A percentile compares a stretch with the other conserved stretches of the same genome.
Evolutionary conservation across 2,797 vertebrate species (phyloP).

Genomic region (Lates japonicus): DNA sequence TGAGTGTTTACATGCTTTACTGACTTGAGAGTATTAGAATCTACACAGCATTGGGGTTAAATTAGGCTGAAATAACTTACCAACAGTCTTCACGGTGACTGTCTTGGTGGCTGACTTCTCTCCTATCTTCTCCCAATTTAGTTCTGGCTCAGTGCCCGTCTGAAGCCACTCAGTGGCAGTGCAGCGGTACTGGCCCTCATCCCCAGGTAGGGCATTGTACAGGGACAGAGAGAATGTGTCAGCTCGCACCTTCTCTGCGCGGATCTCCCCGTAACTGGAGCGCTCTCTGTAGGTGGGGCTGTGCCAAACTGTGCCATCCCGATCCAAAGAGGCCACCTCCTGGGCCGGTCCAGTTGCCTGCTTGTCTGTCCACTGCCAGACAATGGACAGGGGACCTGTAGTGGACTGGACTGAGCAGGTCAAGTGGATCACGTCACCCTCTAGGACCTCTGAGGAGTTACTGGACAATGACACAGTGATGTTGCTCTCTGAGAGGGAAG

Average conservation of each 20-base stretch:
- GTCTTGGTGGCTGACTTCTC: slow-evolving; percentile 86
- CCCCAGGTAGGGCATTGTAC: slow-evolving; percentile 78
- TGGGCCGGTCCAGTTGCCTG: slow-evolving; percentile 82
- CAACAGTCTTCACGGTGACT: slow-evolving; percentile 92
- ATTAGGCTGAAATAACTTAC: slow-evolving; percentile 77
- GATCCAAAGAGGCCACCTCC: slow-evolving; percentile 91
- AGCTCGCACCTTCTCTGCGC: slow-evolving; percentile 79
- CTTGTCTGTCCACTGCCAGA: slow-evolving; percentile 91
- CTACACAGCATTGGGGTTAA: neutral
- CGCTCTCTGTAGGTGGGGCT: slow-evolving; percentile 78
- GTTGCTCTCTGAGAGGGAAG: slow-evolving; percentile 89
- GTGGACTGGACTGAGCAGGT: slow-evolving; percentile 88
- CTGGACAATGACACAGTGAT: slow-evolving; percentile 92
- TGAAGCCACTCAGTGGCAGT: slow-evolving; percentile 85
- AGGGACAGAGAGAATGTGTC: slow-evolving; percentile 86
- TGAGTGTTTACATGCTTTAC: slow-evolving; percentile 27
- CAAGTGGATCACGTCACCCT: slow-evolving; percentile 92
- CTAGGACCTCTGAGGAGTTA: slow-evolving; percentile 91
- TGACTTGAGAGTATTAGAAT: slow-evolving; percentile 2
- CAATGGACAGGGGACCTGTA: slow-evolving; percentile 88
- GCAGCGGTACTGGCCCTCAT: slow-evolving; percentile 88
- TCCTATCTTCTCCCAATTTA: slow-evolving; percentile 93
- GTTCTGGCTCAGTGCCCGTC: slow-evolving; percentile 80
- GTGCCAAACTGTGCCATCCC: slow-evolving; percentile 83
- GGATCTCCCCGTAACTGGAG: slow-evolving; percentile 72